phyloP scores from a whole-genome alignment of 2,797 vertebrate species.

The Mus minutoides region DNA sequence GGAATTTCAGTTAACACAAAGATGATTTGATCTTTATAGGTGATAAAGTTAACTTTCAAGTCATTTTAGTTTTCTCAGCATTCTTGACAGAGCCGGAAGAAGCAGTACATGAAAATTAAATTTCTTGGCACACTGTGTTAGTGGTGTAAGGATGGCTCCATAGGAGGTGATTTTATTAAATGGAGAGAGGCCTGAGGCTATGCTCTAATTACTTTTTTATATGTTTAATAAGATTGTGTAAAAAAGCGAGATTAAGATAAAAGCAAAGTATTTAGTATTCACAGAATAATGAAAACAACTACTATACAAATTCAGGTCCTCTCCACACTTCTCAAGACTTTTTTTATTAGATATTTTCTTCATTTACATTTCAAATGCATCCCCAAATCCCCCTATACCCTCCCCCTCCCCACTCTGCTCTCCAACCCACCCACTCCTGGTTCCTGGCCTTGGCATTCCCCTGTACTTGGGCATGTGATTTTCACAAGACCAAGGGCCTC shows the following conservation, averaged over 20 bases:
- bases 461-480: too few species aligned
- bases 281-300: not conserved
- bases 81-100: not conserved
- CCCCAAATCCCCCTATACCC: too few species aligned
- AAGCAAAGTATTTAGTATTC: conserved; percentile 16
- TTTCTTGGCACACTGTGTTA: not conserved
- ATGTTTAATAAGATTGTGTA: not conserved
- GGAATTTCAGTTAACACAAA: not conserved
- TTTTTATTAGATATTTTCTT: too few species aligned
- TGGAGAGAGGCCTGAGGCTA: not conserved
- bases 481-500: too few species aligned
- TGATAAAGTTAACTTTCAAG: not conserved
- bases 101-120: not conserved
- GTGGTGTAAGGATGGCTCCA: not conserved
- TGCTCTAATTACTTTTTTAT: not conserved
- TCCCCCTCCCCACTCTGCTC: too few species aligned
- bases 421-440: too few species aligned
- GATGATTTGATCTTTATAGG: not conserved
- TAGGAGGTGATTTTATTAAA: not conserved
- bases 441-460: too few species aligned
- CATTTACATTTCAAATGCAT: too few species aligned
- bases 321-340: not conserved
- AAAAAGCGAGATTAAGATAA: not conserved
- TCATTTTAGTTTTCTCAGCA: not conserved
- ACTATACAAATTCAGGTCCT: not conserved